Conservation (phyloP, 2,888 invertebrate species). For the Zhuqinia jingwanae region DNA sequence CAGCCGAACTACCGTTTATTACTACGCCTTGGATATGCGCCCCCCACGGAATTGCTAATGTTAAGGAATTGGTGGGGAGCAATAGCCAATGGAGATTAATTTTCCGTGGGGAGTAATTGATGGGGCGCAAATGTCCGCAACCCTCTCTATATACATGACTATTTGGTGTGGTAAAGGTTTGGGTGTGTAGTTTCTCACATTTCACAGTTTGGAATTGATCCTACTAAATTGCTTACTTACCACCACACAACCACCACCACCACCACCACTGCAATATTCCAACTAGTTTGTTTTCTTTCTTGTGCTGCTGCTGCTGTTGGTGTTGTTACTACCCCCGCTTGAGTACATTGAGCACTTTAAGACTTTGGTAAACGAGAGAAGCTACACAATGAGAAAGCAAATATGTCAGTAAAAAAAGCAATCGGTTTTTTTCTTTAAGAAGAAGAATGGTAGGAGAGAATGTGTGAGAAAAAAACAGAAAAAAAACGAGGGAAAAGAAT, state of each 20-base stretch:
- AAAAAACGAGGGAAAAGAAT: conserved; percentile 9
- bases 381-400: conserved; percentile 42
- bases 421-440: conserved; percentile 26
- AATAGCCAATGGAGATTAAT: too few relatives aligned
- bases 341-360: conserved; percentile 6
- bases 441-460: background rate
- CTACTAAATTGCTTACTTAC: conserved; percentile 61
- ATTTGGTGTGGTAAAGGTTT: conserved; percentile 20
- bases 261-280: background rate
- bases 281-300: conserved; percentile 30
- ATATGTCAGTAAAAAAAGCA: conserved; percentile 44
- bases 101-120: too few relatives aligned
- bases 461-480: conserved; percentile 26
- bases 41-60: too few relatives aligned
- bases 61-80: too few relatives aligned
- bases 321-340: background rate
- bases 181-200: conserved; percentile 50
- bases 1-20: too few relatives aligned
- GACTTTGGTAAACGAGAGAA: conserved; percentile 46
- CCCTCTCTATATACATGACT: too few relatives aligned
- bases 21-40: too few relatives aligned
- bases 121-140: too few relatives aligned
- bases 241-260: conserved; percentile 40
- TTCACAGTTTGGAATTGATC: conserved; percentile 65
- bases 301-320: background rate